Conservation (phyloP, 1,140 invertebrate species). For the Aradophagus sp. region DNA sequence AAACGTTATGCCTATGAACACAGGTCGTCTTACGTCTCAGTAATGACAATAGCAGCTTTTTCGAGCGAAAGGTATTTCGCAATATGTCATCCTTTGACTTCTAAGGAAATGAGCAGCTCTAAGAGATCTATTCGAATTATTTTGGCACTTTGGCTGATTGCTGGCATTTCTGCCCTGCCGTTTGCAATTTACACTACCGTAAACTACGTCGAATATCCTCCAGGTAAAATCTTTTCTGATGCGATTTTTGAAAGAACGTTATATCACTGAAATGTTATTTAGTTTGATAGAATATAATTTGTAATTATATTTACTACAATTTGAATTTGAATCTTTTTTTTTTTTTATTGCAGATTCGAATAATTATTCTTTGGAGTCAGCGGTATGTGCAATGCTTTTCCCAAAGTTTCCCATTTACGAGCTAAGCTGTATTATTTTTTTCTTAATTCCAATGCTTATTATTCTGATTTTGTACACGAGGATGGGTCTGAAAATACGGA, state of each 20-base stretch:
- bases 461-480: slow-evolving; percentile 85
- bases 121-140: slow-evolving; percentile 88
- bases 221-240: slow-evolving; percentile 74
- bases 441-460: slow-evolving; percentile 86
- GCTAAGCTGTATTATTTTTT: slow-evolving; percentile 87
- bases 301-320: too few relatives aligned
- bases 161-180: slow-evolving; percentile 85
- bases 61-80: slow-evolving; percentile 91
- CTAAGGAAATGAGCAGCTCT: slow-evolving; percentile 86
- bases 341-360: slow-evolving; percentile 60
- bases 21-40: slow-evolving; percentile 90
- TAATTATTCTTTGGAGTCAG: slow-evolving; percentile 79
- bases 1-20: background rate
- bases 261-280: background rate
- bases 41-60: slow-evolving; percentile 92
- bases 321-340: background rate
- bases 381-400: slow-evolving; percentile 84
- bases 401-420: slow-evolving; percentile 81
- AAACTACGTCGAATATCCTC: slow-evolving; percentile 82
- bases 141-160: slow-evolving; percentile 84
- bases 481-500: slow-evolving; percentile 84
- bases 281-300: too few relatives aligned
- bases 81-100: slow-evolving; percentile 91
- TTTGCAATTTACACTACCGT: slow-evolving; percentile 83
- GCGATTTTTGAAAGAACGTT: too few relatives aligned